Base-by-base conservation (phyloP, 2,113 vertebrate genomes). In the Tichodroma muraria region DNA sequence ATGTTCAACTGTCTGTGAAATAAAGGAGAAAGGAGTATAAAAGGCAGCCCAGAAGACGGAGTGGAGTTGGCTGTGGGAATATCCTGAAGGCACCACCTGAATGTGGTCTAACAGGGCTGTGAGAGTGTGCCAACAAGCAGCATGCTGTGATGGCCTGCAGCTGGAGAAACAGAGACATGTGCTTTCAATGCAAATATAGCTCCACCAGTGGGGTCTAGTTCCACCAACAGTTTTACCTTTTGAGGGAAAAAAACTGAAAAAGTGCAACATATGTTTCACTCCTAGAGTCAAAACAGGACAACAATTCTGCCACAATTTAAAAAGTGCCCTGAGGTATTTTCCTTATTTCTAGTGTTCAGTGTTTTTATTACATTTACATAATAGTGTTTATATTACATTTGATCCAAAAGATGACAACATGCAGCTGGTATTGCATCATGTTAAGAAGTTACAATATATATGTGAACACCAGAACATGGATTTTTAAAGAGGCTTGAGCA, bases 1-100 rank as follows among this genome's bases (percentile, higher is more conserved):
- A 35, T 88, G 93, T 85, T 91, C 76, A 94, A 69, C 75, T 89
- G 66, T 54, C 66, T 82, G 79, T 94, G 82, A 93, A 96, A 93
- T 69, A 64, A 91, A 94, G 49, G 53, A 31, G 5, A 68, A 89
- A 79, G 31, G 64, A 81, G 18, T 35, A 89, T 77, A 82, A 96
- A 96, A 91, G 63, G 63, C 54, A 95, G 8, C 18, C 17, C 45
- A 69, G 70, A 91, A 88, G 59, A 72, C 2, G 1, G 53, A 88
- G 45, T 33, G 25, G 22, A n/a, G 49, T 45, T 64, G 44, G 27
- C 27, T 88, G 60, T 86, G 85, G 64, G 38, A 90, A 91, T 45
- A 16, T 82, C 60, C 76, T 77, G 50, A 85, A 90, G 54, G 42
- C 60, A 95, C 21, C 60, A 91, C 57, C 79, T 83, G 38, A 85